Base-by-base conservation (phyloP, 2,888 invertebrate genomes). In the Machimus atricapillus region DNA sequence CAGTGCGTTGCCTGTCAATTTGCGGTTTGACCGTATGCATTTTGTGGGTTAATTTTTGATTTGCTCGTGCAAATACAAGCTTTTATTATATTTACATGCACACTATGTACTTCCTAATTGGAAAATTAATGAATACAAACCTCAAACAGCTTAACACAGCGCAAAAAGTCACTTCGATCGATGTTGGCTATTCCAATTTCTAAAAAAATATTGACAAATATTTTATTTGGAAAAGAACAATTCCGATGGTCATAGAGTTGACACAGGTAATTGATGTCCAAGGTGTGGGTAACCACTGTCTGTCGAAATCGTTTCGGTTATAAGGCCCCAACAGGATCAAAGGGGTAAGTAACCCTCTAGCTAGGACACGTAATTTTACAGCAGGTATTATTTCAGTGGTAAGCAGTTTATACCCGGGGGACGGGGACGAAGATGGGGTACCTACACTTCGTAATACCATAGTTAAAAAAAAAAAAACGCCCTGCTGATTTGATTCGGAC, bases 41-140 rank as follows among this genome's bases (percentile, higher is more conserved):
- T 66, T 58, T 58, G 58, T 40, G 58, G 83, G 83, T 83, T 83
- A 66, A 83, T 83, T 83, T 81, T 66, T 83, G 58, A 82, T 82
- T 6, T 34, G 9, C 1, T 8, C 6, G 12, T 31, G 12, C 40
- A 83, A 37, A 37, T 58, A 40, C 12, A 23, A 7, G 27, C 37
- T 4, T 31, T 31, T n/a, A 37, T 56, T 23, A 58, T 66, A 31
- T 34, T 58, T 82, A 16, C 34, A 82, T 58, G 37, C 31, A 34
- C 19, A 73, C 83, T 83, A 31, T 1, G 31, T 31, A 37, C 73
- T n/a, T 23, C 73, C 40, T 83, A 83, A 83, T 83, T 73, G 83
- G 73, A 66, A 66, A 83, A 83, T 83, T 83, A 73, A 83, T 83
- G 27, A 83, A 83, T 40, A n/a, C 16, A 76, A 83, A n/a, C 34